Base-by-base conservation (phyloP, 1,140 invertebrate genomes). In the Drosophila tani region DNA sequence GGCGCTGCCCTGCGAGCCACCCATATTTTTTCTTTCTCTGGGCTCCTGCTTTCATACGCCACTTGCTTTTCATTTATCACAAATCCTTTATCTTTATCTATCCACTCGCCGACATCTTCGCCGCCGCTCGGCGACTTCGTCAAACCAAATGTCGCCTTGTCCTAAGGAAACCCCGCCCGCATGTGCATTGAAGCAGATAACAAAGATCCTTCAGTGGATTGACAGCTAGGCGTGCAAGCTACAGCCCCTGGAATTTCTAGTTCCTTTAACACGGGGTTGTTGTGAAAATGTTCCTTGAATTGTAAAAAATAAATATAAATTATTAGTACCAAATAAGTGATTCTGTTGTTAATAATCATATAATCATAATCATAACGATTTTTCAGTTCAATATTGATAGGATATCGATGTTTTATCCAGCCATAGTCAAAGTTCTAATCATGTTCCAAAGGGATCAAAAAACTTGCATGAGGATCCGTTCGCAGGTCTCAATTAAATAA, bases 1-100 rank as follows among this genome's bases (percentile, higher is more conserved):
- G 15, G 32, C 19, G 58, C 60, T 40, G 65, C 32, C 50, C 51
- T 49, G 32, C 41, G 45, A 38, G 41, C 64, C 65, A 76, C 76
- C 79, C 82, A 84, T 79, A 79, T 70, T 79, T 86, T 79, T 87
- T 73, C 50, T 27, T 82, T 75, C 76, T 79, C 50, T 70, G 55
- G 63, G 63, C 77, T 77, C 74, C 71, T 79, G 85, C 85, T 79
- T 88, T 90, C 85, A 88, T 90, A 88, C 85, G 78, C 81, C 78
- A 90, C 85, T 88, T 90, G 81, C 82, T 80, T 90, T 85, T 90
- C 85, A 91, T 90, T 90, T 90, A 91, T 90, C 86, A 85, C 86
- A 90, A 90, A 90, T 50, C 81, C 85, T 70, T 68, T 70, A 70
- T 68, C 86, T 82, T 91, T 90, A 91, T 85, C 85, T 91, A 85